Evolutionary conservation across 2,888 invertebrate species (phyloP).

Genomic region (Automeris io): DNA sequence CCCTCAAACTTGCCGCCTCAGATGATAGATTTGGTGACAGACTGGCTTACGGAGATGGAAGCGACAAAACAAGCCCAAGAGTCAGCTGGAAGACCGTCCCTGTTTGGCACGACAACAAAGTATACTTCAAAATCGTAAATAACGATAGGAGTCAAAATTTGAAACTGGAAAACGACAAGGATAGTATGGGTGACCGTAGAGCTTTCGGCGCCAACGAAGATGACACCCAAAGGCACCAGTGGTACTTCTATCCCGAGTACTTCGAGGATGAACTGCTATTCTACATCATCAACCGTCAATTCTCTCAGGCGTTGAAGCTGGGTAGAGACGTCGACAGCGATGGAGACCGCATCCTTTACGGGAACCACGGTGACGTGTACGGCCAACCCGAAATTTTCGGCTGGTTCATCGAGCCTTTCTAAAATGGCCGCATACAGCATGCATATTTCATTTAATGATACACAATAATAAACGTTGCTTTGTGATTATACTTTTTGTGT

Average conservation of each 20-base stretch:
- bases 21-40: conserved; percentile 17
- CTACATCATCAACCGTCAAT: conserved; percentile 25
- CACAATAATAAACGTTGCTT: too few relatives aligned
- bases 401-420: conserved; percentile 15
- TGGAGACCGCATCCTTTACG: conserved; percentile 24
- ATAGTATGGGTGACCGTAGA: conserved; percentile 22
- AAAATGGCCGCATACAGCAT: too few relatives aligned
- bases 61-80: conserved; percentile 17
- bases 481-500: too few relatives aligned
- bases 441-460: too few relatives aligned
- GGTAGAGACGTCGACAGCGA: conserved; percentile 12
- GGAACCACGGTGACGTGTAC: conserved; percentile 17
- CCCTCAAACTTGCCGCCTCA: conserved; percentile 23
- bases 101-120: conserved; percentile 19
- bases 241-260: conserved; percentile 26
- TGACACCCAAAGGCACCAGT: conserved; percentile 17
- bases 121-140: conserved; percentile 29
- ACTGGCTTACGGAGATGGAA: conserved; percentile 23
- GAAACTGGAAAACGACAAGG: conserved; percentile 21
- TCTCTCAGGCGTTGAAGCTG: conserved; percentile 25
- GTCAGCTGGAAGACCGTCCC: conserved; percentile 31
- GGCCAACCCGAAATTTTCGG: conserved; percentile 13
- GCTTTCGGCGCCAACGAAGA: conserved; percentile 20
- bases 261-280: conserved; percentile 23
- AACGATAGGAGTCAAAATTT: conserved; percentile 23